Evolutionary conservation across 2,113 vertebrate genomes (phyloP).

Genomic region (Thamnaconus septentrionalis): DNA sequence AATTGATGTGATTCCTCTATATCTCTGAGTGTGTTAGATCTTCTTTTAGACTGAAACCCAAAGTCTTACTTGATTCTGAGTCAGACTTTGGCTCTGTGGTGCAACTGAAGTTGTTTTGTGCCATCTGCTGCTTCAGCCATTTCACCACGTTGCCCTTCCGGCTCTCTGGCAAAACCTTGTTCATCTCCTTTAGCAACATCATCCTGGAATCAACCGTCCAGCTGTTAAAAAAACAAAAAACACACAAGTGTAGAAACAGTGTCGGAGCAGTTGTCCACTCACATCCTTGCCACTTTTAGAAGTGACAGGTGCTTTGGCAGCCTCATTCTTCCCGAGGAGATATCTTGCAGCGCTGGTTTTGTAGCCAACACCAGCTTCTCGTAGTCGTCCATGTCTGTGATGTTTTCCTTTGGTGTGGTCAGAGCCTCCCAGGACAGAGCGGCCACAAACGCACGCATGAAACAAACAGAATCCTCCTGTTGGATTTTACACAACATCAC

Average conservation of each 20-base stretch:
- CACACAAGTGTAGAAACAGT: not conserved
- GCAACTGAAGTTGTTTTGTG: conserved; percentile 52
- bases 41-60: not conserved
- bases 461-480: conserved; percentile 57
- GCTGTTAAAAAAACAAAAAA: not conserved
- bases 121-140: conserved; percentile 63
- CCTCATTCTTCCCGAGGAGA: conserved; percentile 1
- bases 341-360: conserved; percentile 31
- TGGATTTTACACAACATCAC: no score
- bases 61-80: conserved; percentile 20
- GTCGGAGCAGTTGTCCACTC: conserved; percentile 11
- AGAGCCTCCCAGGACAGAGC: conserved; percentile 57
- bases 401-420: conserved; percentile 9
- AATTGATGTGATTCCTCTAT: not conserved
- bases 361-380: conserved; percentile 47
- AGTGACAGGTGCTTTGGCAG: conserved; percentile 24
- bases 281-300: conserved; percentile 52
- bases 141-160: conserved; percentile 37
- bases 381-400: conserved; percentile 40
- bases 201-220: conserved; percentile 48
- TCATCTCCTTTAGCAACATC: conserved; percentile 45
- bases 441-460: conserved; percentile 55
- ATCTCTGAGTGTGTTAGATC: not conserved
- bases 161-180: conserved; percentile 30
- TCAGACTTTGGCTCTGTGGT: conserved; percentile 7